Percentiles rank a stretch among this genome's conserved stretches.
These are phyloP conservation scores for Glandiceps talaboti DNA, from an alignment of 53 echinoderm and acorn worm species.

Conservation along the genomic window DNA sequence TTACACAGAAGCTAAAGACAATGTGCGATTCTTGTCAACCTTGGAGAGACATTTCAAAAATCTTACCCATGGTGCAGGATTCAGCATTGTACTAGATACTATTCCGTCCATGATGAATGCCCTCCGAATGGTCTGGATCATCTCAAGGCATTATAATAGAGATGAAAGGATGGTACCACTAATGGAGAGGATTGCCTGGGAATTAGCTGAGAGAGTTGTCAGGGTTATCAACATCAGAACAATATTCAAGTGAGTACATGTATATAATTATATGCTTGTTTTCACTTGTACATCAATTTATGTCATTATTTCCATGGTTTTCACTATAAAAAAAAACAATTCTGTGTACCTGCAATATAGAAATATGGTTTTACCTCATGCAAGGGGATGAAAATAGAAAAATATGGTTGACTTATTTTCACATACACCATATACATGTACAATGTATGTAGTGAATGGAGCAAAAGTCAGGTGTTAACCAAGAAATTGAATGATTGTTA, in stretches of 20 bases:
- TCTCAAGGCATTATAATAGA: slow-evolving; percentile 94
- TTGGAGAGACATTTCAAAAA: slow-evolving; percentile 98
- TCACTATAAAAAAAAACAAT: no score
- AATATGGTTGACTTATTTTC: no score
- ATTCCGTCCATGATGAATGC: slow-evolving; percentile 99
- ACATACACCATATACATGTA: no score
- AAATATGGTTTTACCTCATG: no score
- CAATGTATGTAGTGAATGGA: no score
- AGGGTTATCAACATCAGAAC: slow-evolving; percentile 99
- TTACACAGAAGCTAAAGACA: slow-evolving; percentile 96
- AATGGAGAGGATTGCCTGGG: slow-evolving; percentile 98
- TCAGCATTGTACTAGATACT: slow-evolving; percentile 89
- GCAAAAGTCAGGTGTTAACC: no score
- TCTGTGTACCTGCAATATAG: no score
- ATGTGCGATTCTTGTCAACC: slow-evolving; percentile 94
- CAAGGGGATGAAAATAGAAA: no score
- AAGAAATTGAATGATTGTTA: no score
- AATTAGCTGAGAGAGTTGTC: slow-evolving; percentile 90
- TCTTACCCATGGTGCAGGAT: slow-evolving; percentile 92
- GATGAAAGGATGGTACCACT: slow-evolving; percentile 98
- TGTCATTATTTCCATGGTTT: no score
- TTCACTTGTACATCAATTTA: no score
- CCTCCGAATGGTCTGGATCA: slow-evolving; percentile 98
- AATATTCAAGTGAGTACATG: slow-evolving; percentile 89
- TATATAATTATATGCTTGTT: no score